A percentile compares a stretch with the other conserved stretches of the same genome.
Conservation (phyloP, 1,140 invertebrate species). For the Orius insidiosus region DNA sequence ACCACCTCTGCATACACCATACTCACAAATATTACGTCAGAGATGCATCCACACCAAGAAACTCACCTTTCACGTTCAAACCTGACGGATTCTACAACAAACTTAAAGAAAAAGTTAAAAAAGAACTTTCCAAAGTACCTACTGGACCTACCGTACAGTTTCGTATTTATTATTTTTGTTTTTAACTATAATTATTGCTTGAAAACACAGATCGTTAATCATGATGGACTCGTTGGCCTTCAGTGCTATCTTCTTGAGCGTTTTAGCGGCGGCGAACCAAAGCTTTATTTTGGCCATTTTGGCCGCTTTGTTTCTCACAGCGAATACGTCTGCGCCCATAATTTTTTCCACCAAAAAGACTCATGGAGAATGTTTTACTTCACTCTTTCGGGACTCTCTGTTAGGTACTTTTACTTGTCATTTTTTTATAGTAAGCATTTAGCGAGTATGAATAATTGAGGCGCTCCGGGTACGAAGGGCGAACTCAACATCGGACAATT, state of each 20-base stretch:
- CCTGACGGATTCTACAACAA: slow-evolving; percentile 49
- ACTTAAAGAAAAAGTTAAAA: slow-evolving; percentile 34
- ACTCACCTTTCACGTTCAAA: slow-evolving; percentile 46
- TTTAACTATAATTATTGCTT: neutral
- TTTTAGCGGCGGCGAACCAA: slow-evolving; percentile 30
- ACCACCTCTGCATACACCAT: slow-evolving; percentile 30
- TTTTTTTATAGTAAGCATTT: no score
- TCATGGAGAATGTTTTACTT: slow-evolving; percentile 71
- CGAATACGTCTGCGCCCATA: slow-evolving; percentile 47
- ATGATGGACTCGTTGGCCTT: slow-evolving; percentile 29
- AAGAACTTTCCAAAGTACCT: slow-evolving; percentile 15
- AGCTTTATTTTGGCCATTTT: slow-evolving; percentile 28
- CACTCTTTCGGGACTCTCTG: slow-evolving; percentile 45
- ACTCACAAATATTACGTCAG: slow-evolving; percentile 42
- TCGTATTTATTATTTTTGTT: neutral
- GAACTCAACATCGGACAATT: no score
- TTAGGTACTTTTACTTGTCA: no score
- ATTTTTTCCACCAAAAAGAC: slow-evolving; percentile 64
- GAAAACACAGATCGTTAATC: slow-evolving; percentile 19
- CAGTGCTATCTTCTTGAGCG: slow-evolving; percentile 30
- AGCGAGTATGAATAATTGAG: no score
- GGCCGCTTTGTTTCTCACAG: slow-evolving; percentile 34
- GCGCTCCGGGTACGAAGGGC: no score
- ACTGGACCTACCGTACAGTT: slow-evolving; percentile 3
- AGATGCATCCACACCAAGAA: slow-evolving; percentile 34